phyloP scores from a whole-genome alignment of 2,888 invertebrate species.

The Drosophila aldrichi region DNA sequence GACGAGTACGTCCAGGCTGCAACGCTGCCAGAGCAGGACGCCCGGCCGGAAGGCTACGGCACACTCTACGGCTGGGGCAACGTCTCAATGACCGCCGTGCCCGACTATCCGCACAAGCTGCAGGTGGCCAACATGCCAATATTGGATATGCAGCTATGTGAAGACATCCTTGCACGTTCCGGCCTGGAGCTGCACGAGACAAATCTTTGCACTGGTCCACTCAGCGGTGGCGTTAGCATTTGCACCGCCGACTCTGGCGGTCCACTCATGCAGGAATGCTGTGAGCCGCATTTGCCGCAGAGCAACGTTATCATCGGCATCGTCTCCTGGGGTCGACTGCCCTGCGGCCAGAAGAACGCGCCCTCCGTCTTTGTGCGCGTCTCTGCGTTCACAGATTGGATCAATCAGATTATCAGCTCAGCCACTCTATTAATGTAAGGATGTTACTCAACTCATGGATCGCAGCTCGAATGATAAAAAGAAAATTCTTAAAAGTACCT shows the following conservation, averaged over 20 bases:
- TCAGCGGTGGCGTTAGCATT: conserved; percentile 83
- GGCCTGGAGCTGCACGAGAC: conserved; percentile 82
- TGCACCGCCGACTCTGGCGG: conserved; percentile 84
- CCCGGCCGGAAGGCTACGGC: conserved; percentile 76
- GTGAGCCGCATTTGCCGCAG: conserved; percentile 64
- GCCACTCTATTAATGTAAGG: conserved; percentile 71
- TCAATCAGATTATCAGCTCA: conserved; percentile 74
- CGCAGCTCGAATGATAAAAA: conserved; percentile 64
- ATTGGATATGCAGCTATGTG: conserved; percentile 78
- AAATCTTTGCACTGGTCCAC: conserved; percentile 84
- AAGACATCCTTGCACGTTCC: conserved; percentile 77
- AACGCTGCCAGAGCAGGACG: conserved; percentile 76
- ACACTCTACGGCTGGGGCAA: conserved; percentile 84
- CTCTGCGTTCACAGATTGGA: conserved; percentile 85
- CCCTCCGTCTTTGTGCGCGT: conserved; percentile 86
- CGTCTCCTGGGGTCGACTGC: conserved; percentile 86
- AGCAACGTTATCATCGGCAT: conserved; percentile 84
- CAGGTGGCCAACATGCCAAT: conserved; percentile 83
- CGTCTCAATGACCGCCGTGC: conserved; percentile 82
- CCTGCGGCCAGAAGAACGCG: conserved; percentile 84
- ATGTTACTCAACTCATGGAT: conserved; percentile 8
- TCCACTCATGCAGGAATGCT: conserved; percentile 82
- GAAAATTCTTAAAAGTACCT: conserved; percentile 14
- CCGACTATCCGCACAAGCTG: conserved; percentile 80
- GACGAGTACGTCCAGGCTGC: conserved; percentile 80